Conservation (phyloP, 1,140 invertebrate species). For the Melanaphis sacchari region DNA sequence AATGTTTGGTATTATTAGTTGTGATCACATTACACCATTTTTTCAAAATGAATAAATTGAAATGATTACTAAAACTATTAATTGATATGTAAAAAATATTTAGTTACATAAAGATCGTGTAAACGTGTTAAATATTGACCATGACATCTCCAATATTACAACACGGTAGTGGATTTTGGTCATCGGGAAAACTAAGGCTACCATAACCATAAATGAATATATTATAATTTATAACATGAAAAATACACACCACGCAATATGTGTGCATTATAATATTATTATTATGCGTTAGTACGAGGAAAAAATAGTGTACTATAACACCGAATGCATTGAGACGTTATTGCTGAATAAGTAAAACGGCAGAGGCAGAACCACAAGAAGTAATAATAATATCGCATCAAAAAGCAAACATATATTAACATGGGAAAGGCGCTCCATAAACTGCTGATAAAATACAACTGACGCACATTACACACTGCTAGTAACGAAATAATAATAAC, state of each 20-base stretch:
- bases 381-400: conserved; percentile 1
- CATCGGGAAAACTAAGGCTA: background rate
- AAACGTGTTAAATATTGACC: background rate
- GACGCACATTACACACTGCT: conserved; percentile 2
- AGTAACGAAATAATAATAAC: conserved; percentile 35
- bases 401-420: background rate
- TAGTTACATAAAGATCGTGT: background rate
- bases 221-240: background rate
- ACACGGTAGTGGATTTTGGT: background rate
- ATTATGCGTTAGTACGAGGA: background rate
- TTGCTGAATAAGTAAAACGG: background rate
- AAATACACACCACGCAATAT: background rate
- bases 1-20: background rate
- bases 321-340: conserved; percentile 3
- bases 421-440: background rate
- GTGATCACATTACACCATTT: background rate
- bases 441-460: conserved; percentile 35
- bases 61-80: background rate
- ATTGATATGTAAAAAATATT: background rate
- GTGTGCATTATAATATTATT: background rate
- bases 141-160: background rate
- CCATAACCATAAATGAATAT: background rate
- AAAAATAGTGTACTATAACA: background rate
- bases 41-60: background rate
- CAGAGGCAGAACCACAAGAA: background rate